Percentiles rank a stretch among this genome's conserved stretches.
Evolutionary conservation across 2,797 vertebrate genomes (phyloP).

Genomic region (Streptopelia turtur): DNA sequence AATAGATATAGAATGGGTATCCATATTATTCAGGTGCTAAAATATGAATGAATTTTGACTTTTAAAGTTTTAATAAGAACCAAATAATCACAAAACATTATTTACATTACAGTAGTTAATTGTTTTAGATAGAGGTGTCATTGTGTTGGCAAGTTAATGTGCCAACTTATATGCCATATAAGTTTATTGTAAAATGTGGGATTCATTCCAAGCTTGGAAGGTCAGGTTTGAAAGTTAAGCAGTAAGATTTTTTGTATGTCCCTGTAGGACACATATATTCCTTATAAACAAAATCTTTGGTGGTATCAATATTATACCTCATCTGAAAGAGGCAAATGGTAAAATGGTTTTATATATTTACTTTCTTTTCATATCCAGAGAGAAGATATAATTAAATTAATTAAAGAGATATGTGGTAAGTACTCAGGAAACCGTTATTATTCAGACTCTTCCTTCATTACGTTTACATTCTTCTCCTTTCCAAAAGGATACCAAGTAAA

Average conservation of each 20-base stretch:
- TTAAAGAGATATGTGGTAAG: conserved; percentile 94
- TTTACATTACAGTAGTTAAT: not conserved
- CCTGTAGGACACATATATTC: not conserved
- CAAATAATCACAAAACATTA: not conserved
- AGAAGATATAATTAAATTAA: conserved; percentile 91
- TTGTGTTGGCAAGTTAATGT: not conserved
- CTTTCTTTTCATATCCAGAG: conserved; percentile 67
- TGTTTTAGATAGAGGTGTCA: not conserved
- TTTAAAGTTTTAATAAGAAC: not conserved
- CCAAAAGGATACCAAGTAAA: not conserved
- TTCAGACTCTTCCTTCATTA: not conserved
- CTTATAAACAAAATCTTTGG: not conserved
- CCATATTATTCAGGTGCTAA: not conserved
- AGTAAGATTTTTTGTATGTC: not conserved
- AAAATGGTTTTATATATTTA: not conserved
- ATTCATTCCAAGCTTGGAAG: not conserved
- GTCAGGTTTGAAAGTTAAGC: not conserved
- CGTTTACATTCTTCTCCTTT: not conserved
- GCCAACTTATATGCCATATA: not conserved
- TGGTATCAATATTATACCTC: not conserved
- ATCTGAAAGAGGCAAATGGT: not conserved
- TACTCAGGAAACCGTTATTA: conserved; percentile 33
- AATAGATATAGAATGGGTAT: not conserved
- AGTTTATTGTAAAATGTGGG: not conserved
- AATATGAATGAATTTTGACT: not conserved